Percentiles rank a stretch among this genome's conserved stretches.
Conservation (phyloP, 2,113 vertebrate genomes). For the Pavo muticus region DNA sequence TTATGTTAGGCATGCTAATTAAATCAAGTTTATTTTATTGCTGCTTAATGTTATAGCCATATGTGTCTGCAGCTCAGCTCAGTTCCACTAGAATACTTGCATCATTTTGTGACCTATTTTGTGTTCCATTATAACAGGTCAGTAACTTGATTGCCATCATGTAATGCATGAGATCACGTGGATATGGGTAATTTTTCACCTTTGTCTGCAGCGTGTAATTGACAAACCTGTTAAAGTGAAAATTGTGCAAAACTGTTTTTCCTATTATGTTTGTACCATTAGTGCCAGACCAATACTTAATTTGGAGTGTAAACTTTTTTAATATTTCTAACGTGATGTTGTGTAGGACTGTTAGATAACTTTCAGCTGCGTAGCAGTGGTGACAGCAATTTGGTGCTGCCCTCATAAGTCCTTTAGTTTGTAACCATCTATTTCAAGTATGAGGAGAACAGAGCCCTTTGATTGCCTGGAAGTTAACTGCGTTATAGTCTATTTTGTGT, state of each 20-base stretch:
- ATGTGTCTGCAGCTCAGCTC: neutral
- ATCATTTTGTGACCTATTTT: neutral
- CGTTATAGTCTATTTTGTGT: neutral
- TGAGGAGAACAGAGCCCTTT: neutral
- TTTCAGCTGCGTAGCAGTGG: neutral
- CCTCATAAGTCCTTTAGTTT: neutral
- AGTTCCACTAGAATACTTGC: accelerated
- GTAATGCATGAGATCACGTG: neutral
- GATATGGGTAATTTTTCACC: neutral
- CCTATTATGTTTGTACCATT: neutral
- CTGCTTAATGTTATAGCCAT: neutral
- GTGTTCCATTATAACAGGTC: neutral
- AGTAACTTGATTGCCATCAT: neutral
- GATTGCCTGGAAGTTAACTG: neutral
- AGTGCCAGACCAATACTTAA: neutral
- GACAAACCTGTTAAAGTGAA: neutral
- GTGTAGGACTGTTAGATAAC: neutral
- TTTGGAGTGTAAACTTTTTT: neutral
- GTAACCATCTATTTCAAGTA: neutral
- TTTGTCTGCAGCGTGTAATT: neutral
- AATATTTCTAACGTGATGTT: neutral
- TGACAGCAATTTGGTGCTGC: neutral
- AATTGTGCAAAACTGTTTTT: neutral
- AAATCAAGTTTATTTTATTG: conserved; percentile 30
- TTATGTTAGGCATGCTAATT: conserved; percentile 5